Conservation (phyloP, 2,888 invertebrate genomes). For the Seira sanloemensis region DNA sequence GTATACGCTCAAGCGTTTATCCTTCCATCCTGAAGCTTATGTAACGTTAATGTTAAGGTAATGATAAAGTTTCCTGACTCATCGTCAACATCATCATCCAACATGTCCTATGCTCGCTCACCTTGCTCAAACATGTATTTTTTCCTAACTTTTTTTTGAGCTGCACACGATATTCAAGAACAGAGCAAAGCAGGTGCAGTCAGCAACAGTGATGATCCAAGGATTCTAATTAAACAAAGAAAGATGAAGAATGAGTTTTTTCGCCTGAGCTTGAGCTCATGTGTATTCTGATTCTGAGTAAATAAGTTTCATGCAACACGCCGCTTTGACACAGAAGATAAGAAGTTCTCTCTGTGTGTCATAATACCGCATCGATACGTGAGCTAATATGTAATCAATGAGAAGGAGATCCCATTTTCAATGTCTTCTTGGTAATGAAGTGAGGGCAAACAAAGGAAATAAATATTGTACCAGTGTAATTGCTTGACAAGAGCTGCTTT, state of each 20-base stretch:
- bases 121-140: neutral
- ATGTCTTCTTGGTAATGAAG: neutral
- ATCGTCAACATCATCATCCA: neutral
- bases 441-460: slow-evolving; percentile 4
- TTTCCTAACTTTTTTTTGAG: neutral
- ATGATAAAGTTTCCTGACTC: neutral
- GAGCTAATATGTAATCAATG: neutral
- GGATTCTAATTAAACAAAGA: slow-evolving; percentile 1
- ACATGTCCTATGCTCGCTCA: neutral
- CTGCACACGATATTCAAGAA: neutral
- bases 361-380: neutral
- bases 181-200: neutral
- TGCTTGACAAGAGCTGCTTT: neutral
- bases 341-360: no score
- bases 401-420: neutral
- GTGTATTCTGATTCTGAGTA: neutral
- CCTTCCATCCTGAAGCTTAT: no score
- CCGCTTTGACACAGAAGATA: slow-evolving; percentile 4
- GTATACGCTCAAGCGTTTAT: neutral
- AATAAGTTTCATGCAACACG: neutral
- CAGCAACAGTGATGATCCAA: neutral
- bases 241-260: slow-evolving; percentile 1
- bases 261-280: neutral
- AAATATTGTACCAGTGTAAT: neutral
- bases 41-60: no score